These are phyloP conservation scores for Piscicola geometra DNA, from an alignment of 2,888 invertebrate species.

Conservation along the genomic window DNA sequence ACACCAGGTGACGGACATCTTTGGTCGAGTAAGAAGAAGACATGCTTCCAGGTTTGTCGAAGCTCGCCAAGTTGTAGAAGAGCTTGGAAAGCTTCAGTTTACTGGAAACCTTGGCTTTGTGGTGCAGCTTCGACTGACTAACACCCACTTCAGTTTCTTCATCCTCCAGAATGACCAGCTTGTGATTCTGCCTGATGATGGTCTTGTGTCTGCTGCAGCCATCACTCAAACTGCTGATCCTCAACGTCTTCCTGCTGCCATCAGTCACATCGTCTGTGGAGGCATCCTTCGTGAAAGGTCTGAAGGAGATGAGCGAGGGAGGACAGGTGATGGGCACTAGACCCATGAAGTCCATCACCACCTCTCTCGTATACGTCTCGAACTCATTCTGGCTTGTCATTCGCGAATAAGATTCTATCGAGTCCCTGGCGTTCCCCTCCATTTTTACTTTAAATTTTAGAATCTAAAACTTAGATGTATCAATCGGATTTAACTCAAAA, in stretches of 20 bases:
- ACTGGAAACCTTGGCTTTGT: neutral
- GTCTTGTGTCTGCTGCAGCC: slow-evolving; percentile 16
- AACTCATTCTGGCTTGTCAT: slow-evolving; percentile 19
- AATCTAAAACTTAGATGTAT: no score
- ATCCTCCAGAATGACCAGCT: slow-evolving; percentile 28
- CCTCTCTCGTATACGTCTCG: slow-evolving; percentile 22
- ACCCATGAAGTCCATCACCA: slow-evolving; percentile 33
- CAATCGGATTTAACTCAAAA: no score
- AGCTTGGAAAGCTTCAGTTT: neutral
- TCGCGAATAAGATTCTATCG: neutral
- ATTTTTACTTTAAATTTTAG: no score
- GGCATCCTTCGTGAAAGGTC: slow-evolving; percentile 18
- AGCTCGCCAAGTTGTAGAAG: neutral
- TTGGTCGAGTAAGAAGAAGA: neutral
- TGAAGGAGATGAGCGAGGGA: slow-evolving; percentile 9
- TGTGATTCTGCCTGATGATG: slow-evolving; percentile 26
- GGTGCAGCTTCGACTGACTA: neutral
- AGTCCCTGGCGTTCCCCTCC: neutral
- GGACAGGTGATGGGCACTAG: slow-evolving; percentile 30
- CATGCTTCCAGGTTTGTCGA: neutral
- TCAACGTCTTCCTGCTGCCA: neutral
- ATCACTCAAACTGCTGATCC: neutral
- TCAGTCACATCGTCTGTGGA: no score
- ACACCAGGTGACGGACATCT: neutral
- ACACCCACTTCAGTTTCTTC: neutral